Evolutionary conservation across 2,113 vertebrate genomes (phyloP).

Genomic region (Archilochus colubris): DNA sequence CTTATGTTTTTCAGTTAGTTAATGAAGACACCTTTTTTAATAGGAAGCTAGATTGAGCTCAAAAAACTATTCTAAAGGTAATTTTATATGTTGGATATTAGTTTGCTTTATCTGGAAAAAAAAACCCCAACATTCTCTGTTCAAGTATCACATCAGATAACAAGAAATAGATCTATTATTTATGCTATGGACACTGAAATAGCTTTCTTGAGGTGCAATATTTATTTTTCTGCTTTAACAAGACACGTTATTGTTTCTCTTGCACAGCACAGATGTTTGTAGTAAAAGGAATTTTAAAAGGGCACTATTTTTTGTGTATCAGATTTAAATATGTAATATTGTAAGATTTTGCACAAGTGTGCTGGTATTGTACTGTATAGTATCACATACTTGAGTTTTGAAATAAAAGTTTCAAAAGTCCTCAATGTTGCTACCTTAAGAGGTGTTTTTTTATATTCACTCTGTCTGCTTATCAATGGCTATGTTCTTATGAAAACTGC

Average conservation of each 20-base stretch:
- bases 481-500: background rate
- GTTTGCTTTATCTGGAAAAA: constrained; percentile 6
- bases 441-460: background rate
- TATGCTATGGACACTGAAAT: constrained; percentile 45
- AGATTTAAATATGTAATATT: constrained; percentile 74
- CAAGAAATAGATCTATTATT: constrained; percentile 33
- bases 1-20: constrained; percentile 25
- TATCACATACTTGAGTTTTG: constrained; percentile 85
- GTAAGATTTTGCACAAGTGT: constrained; percentile 83
- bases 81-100: constrained; percentile 17
- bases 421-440: background rate
- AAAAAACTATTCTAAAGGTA: constrained; percentile 4
- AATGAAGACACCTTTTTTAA: constrained; percentile 10
- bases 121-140: background rate
- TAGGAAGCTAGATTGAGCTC: constrained; percentile 28
- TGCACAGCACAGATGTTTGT: constrained; percentile 77
- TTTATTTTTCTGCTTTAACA: constrained; percentile 76
- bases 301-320: constrained; percentile 77
- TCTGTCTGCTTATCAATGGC: background rate
- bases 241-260: constrained; percentile 63
- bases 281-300: constrained; percentile 61
- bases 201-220: constrained; percentile 80
- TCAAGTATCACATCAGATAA: constrained; percentile 30
- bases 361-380: constrained; percentile 81
- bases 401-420: constrained; percentile 86